Evolutionary conservation across 2,113 vertebrate species (phyloP), one percentile per base, ranked within the genome.

Genomic region (Chionodraco myersi): DNA sequence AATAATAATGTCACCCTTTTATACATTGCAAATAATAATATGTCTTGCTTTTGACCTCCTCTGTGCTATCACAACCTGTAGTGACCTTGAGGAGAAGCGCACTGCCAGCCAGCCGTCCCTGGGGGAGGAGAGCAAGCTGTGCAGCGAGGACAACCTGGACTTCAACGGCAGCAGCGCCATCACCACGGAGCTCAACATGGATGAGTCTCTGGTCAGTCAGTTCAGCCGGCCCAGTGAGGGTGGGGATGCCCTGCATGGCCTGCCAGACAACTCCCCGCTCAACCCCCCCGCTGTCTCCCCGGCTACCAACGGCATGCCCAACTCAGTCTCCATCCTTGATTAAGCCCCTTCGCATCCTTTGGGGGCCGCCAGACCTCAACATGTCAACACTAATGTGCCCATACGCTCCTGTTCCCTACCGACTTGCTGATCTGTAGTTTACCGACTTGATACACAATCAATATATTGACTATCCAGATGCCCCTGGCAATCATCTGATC

Each of bases 141-240:
- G 96, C 79, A 96, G 96, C 0, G 95, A 96, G 6, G 96, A 96
- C 93, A 96, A 96, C 93, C 92, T 97, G 0, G 96, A 97, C 69
- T 97, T 96, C 30, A 96, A 96, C 1, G 96, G 96, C 82, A 96
- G 96, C 53, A 96, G 96, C 36, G 97, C 94, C 26, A 91, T 95
- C 36, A 96, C 96, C 11, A 96, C 96, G 1, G 96, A 97, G 90
- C 95, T 97, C 92, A 97, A 96, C 44, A 93, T 97, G 76, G 97
- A 98, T 0, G 96, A 96, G 71, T 97, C 97, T 52, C 95, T 98
- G 94, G 96, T 93, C 44, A 97, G 96, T 87, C 97, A 98, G 94
- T 96, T 95, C 92, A 97, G 96, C 4, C 96, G 95, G 64, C 94
- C 94, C 72, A 96, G 95, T 65, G 95, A 95, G 72, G 94, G 88